Base-by-base conservation (phyloP, 2,888 invertebrate genomes). In the Malacosoma neustria region DNA sequence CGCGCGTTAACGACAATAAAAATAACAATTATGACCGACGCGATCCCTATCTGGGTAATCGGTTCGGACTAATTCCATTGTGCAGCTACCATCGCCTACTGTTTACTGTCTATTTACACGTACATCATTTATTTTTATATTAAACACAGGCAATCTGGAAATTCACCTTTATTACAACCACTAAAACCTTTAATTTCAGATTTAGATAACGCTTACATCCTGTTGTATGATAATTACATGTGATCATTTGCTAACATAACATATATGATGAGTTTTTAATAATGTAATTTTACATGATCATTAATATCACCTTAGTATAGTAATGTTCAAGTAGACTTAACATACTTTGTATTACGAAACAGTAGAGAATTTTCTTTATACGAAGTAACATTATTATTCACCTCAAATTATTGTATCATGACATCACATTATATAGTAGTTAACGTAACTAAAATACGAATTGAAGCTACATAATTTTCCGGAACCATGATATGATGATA, bases 1-100 rank as follows among this genome's bases (percentile, higher is more conserved):
- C 53, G 61, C 67, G 72, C 22, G 22, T 66, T 72, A 72, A 70
- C 67, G 72, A 72, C 67, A 63, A 57, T 66, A 65, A 62, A 65
- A 66, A 73, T 72, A 68, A 72, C 64, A 63, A 66, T 67, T 68
- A 66, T 52, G 43, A 49, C 51, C 48, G 51, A 22, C 44, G 55
- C 55, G 76, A 76, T 75, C 41, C 35, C 41, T 76, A 77, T 79
- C 79, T 54, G 40, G 41, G 54, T 74, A 77, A 76, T 77, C 61
- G 72, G 58, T 75, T 69, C 65, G 49, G 55, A 65, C 67, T 69
- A 72, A 75, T 71, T 68, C 54, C 61, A 57, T 51, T 52, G 54
- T 53, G 47, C 22, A 33, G 39, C 48, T 41, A 41, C 49, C 47
- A 59, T 57, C 54, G 51, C 48, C 54, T 53, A 51, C 57, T 54